Conservation (phyloP, 2,113 vertebrate genomes). For the Prunella himalayana region DNA sequence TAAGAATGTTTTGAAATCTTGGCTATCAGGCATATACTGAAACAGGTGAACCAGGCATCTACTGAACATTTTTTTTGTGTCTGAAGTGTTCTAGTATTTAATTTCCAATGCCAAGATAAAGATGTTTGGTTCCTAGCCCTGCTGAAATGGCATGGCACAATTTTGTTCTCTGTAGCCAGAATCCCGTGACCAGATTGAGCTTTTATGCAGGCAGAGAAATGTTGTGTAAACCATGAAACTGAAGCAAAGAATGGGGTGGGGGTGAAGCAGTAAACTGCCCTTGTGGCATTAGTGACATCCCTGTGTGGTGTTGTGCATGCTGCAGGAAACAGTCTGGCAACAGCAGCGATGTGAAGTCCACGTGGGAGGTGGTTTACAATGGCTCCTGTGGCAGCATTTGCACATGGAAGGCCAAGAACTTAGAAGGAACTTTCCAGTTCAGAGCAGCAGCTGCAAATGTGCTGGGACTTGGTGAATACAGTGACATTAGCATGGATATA, state of each 20-base stretch:
- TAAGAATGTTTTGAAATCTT: neutral
- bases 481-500: slow-evolving; percentile 62
- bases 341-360: slow-evolving; percentile 2
- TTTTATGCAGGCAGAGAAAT: neutral
- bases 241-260: neutral
- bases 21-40: neutral
- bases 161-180: neutral
- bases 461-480: slow-evolving; percentile 71
- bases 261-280: neutral
- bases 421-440: slow-evolving; percentile 71
- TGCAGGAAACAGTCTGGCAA: slow-evolving; percentile 43
- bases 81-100: neutral
- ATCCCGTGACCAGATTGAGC: neutral
- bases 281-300: neutral
- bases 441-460: slow-evolving; percentile 71
- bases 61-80: neutral
- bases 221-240: neutral
- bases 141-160: neutral
- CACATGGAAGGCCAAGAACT: slow-evolving; percentile 61
- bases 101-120: slow-evolving; percentile 1
- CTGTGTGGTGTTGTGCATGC: neutral
- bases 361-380: slow-evolving; percentile 68
- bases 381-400: slow-evolving; percentile 71
- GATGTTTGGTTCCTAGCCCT: neutral
- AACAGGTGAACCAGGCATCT: neutral